Conservation (phyloP, 2,113 vertebrate species). For the Accipiter cooperii region DNA sequence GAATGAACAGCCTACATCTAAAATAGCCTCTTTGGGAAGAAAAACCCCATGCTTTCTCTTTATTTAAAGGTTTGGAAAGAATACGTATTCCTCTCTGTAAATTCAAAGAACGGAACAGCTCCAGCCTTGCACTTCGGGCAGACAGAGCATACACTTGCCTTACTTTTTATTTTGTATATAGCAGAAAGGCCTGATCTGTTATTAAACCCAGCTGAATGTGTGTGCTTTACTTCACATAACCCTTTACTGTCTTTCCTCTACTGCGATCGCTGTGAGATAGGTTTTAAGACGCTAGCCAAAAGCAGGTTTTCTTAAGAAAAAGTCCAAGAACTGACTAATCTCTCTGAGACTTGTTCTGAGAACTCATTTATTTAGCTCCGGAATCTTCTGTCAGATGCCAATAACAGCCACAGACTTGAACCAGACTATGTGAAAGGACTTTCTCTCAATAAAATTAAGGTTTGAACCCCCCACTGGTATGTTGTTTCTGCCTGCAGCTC, state of each 20-base stretch:
- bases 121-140: background rate
- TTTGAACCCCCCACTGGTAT: background rate
- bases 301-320: background rate
- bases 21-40: background rate
- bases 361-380: conserved; percentile 8
- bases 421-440: background rate
- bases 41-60: background rate
- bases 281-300: background rate
- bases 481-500: background rate
- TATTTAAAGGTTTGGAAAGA: background rate
- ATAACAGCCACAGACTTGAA: background rate
- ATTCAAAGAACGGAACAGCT: background rate
- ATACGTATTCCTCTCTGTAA: background rate
- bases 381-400: conserved; percentile 14
- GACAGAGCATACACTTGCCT: background rate
- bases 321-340: background rate
- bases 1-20: background rate
- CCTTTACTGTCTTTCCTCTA: background rate
- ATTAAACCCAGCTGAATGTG: background rate
- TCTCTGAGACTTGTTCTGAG: background rate
- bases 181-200: background rate
- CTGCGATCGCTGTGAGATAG: accelerated
- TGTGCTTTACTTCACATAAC: background rate
- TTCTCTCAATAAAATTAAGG: background rate
- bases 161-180: background rate